Evolutionary conservation across 2,888 invertebrate species (phyloP).

Genomic region (Ceratothoa steindachneri): DNA sequence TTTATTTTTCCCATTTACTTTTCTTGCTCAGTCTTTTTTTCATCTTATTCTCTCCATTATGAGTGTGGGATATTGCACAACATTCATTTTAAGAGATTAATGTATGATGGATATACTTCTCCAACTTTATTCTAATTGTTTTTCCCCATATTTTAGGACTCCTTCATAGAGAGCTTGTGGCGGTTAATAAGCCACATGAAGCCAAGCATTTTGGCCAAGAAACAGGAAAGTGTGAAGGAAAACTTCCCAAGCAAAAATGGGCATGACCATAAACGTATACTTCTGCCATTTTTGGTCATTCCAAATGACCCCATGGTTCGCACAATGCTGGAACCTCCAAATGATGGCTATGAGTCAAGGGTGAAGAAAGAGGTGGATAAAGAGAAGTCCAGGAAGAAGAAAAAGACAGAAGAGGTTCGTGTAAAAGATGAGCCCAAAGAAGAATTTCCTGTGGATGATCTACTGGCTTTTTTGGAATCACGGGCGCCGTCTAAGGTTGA

Average conservation of each 20-base stretch:
- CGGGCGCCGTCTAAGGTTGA: conserved; percentile 64
- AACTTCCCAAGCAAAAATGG: conserved; percentile 52
- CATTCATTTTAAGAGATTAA: too few species aligned
- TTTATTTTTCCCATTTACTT: too few species aligned
- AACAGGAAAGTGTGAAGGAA: conserved; percentile 49
- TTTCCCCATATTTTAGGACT: conserved; percentile 69
- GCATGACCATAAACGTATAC: conserved; percentile 55
- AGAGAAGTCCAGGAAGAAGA: conserved; percentile 47
- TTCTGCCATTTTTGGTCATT: conserved; percentile 55
- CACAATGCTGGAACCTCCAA: conserved; percentile 33
- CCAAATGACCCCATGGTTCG: conserved; percentile 54
- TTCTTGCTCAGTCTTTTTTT: too few species aligned
- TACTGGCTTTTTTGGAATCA: conserved; percentile 80
- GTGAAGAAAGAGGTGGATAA: conserved; percentile 52
- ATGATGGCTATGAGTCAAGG: conserved; percentile 52
- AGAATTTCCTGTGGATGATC: conserved; percentile 65
- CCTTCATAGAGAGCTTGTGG: conserved; percentile 84
- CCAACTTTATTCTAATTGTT: too few species aligned
- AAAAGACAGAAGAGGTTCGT: neutral
- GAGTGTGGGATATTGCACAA: too few species aligned
- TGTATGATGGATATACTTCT: too few species aligned
- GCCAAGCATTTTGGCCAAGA: conserved; percentile 51
- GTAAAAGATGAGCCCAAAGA: conserved; percentile 4
- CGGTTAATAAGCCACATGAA: conserved; percentile 95
- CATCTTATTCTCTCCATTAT: too few species aligned